Evolutionary conservation across 2,797 vertebrate species (phyloP).

Genomic region (Phoxinus dragarum): DNA sequence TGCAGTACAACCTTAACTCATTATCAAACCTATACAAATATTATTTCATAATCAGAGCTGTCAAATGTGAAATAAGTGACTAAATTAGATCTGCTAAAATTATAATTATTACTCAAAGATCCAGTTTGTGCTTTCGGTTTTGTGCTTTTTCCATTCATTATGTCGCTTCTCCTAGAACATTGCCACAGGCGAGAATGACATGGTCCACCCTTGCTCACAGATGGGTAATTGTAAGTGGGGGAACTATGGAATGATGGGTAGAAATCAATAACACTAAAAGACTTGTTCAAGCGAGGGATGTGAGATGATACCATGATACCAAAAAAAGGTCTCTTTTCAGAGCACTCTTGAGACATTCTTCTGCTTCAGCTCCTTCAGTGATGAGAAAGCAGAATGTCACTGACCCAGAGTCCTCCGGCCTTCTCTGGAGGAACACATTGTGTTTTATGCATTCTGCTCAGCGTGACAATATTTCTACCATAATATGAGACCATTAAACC

Average conservation of each 20-base stretch:
- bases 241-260: conserved; percentile 43
- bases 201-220: conserved; percentile 57
- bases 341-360: conserved; percentile 44
- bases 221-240: conserved; percentile 53
- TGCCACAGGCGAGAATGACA: conserved; percentile 72
- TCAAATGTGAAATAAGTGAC: conserved; percentile 42
- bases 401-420: conserved; percentile 33
- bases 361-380: conserved; percentile 42
- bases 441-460: conserved; percentile 19
- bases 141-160: conserved; percentile 50
- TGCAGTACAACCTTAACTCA: not conserved
- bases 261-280: conserved; percentile 65
- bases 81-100: conserved; percentile 55
- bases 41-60: conserved; percentile 36
- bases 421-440: conserved; percentile 20
- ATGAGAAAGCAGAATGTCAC: conserved; percentile 40
- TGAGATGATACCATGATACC: conserved; percentile 27
- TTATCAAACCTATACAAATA: not conserved
- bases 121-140: not conserved
- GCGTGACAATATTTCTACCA: conserved; percentile 15
- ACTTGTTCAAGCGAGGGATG: conserved; percentile 42
- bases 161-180: conserved; percentile 63
- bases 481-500: conserved; percentile 34
- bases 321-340: conserved; percentile 32
- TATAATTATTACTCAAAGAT: conserved; percentile 22